Conservation (phyloP, 2,113 vertebrate species). For the Lamprologus sp. region DNA sequence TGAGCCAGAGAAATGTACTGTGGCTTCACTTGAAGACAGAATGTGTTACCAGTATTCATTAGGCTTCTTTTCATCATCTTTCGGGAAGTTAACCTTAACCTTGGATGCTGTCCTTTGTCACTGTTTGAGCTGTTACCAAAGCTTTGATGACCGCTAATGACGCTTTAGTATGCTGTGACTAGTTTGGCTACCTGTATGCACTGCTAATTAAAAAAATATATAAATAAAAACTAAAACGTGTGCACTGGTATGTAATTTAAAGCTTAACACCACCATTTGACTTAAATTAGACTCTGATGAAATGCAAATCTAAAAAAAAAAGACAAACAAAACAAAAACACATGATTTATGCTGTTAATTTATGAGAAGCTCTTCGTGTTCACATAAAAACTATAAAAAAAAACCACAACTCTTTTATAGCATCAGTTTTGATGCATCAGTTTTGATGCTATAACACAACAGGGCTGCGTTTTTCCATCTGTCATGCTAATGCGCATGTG, state of each 20-base stretch:
- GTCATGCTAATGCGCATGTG: neutral
- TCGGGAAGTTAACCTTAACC: neutral
- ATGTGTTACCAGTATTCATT: neutral
- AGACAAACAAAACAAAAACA: neutral
- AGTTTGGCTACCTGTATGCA: neutral
- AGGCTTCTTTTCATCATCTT: neutral
- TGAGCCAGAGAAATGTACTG: neutral
- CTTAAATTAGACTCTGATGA: neutral
- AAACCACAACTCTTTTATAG: neutral
- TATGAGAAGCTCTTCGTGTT: neutral
- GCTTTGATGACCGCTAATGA: neutral
- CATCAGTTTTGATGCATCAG: neutral
- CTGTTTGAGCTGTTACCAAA: neutral
- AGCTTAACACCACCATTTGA: neutral
- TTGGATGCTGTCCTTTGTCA: neutral
- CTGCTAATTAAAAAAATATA: neutral
- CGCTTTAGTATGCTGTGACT: neutral
- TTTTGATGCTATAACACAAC: neutral
- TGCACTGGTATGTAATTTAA: neutral
- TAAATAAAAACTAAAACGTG: neutral
- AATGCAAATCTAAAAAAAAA: neutral
- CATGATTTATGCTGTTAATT: neutral
- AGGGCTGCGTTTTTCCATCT: neutral
- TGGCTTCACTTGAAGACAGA: neutral
- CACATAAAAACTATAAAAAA: neutral